A percentile compares a stretch with the other conserved stretches of the same genome.
Evolutionary conservation across 2,888 invertebrate species (phyloP).

Genomic region (Falcaria lacertinaria): DNA sequence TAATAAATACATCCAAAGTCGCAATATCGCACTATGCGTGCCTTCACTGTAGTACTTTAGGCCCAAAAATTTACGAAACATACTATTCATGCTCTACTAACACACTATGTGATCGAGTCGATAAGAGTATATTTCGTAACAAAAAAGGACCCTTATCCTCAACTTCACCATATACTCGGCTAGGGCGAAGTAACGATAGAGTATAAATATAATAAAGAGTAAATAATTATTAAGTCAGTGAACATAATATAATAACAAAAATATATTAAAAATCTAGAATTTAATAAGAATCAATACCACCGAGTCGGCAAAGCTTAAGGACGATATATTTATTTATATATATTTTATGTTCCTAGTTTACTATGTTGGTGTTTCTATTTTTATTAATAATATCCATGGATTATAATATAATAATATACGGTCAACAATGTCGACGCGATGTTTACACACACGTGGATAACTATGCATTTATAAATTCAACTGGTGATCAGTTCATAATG

Average conservation of each 20-base stretch:
- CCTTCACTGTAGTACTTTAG: constrained; percentile 41
- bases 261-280: constrained; percentile 69
- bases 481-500: constrained; percentile 58
- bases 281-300: constrained; percentile 47
- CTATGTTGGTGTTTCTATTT: constrained; percentile 78
- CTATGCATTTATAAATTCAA: constrained; percentile 51
- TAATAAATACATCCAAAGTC: constrained; percentile 22
- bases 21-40: constrained; percentile 35
- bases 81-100: constrained; percentile 23
- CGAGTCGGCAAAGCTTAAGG: constrained; percentile 44
- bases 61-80: constrained; percentile 47
- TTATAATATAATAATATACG: constrained; percentile 40
- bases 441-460: constrained; percentile 64
- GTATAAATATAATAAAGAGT: constrained; percentile 41
- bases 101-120: constrained; percentile 29
- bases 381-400: constrained; percentile 67
- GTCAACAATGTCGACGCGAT: constrained; percentile 44
- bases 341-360: constrained; percentile 64
- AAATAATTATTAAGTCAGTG: constrained; percentile 63
- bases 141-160: constrained; percentile 31
- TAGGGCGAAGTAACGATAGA: constrained; percentile 48
- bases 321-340: constrained; percentile 54
- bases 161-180: constrained; percentile 39
- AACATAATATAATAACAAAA: constrained; percentile 66
- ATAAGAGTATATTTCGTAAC: constrained; percentile 43